Conservation (phyloP, 2,888 invertebrate species). For the Nowickia ferox region DNA sequence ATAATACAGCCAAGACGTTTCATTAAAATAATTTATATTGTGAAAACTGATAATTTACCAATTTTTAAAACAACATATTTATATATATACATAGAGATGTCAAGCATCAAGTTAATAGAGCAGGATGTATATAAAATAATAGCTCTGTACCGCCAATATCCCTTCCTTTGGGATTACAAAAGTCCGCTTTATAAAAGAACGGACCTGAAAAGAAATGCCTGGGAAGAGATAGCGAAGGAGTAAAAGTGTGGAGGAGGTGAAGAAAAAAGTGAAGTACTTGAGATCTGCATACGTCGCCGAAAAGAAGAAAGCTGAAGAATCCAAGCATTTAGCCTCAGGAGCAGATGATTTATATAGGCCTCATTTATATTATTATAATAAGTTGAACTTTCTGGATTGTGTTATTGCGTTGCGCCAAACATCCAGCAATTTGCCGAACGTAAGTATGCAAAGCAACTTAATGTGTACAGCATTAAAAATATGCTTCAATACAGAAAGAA, state of each 20-base stretch:
- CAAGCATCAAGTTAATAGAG: too few relatives aligned
- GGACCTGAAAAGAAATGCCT: constrained; percentile 20
- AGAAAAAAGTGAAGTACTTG: constrained; percentile 7
- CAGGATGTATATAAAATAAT: too few relatives aligned
- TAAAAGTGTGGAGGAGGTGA: constrained; percentile 1
- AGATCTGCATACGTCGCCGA: constrained; percentile 19
- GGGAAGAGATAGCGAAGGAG: constrained; percentile 2
- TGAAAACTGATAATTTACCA: too few relatives aligned
- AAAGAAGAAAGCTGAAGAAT: constrained; percentile 13
- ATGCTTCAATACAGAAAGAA: not conserved
- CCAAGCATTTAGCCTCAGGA: constrained; percentile 10
- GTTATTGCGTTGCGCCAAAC: too few relatives aligned
- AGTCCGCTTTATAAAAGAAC: too few relatives aligned
- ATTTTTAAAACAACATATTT: too few relatives aligned
- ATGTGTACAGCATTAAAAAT: not conserved
- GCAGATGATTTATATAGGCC: constrained; percentile 26
- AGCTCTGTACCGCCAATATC: too few relatives aligned
- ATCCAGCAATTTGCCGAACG: constrained; percentile 19
- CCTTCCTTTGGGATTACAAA: too few relatives aligned
- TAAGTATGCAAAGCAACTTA: not conserved
- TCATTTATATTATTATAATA: constrained; percentile 10
- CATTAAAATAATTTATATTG: too few relatives aligned
- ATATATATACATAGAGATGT: too few relatives aligned
- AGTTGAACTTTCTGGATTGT: constrained; percentile 4
- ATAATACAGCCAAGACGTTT: too few relatives aligned